phyloP scores from a whole-genome alignment of 2,113 vertebrate genomes.

The Lamprotornis superbus region DNA sequence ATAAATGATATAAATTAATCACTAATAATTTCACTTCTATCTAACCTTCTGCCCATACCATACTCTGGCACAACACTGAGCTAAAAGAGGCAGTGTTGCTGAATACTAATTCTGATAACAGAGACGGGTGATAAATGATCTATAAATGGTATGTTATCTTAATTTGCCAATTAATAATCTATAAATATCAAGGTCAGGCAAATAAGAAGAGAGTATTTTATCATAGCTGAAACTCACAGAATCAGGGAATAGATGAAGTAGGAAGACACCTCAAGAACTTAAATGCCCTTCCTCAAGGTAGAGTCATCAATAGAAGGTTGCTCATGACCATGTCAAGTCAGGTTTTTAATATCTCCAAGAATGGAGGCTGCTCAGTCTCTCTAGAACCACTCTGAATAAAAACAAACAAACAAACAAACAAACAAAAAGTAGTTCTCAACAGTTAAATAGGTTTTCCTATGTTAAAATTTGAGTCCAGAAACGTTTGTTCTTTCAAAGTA shows the following conservation, averaged over 20 bases:
- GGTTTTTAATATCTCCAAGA: background rate
- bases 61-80: background rate
- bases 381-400: background rate
- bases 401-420: background rate
- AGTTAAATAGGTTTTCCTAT: background rate
- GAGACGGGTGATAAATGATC: background rate
- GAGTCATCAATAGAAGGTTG: background rate
- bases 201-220: background rate
- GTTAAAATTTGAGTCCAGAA: background rate
- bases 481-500: background rate
- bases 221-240: background rate
- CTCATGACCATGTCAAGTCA: background rate
- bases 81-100: background rate
- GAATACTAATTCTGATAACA: background rate
- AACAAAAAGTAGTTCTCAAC: background rate
- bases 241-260: background rate
- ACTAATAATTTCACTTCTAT: background rate
- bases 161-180: background rate
- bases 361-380: background rate
- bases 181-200: background rate
- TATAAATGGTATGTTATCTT: background rate
- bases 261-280: background rate
- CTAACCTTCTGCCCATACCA: background rate
- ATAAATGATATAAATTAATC: conserved; percentile 23
- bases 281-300: background rate